These are phyloP conservation scores for Brachyistius frenatus DNA, from an alignment of 2,113 vertebrate genomes.

Conservation along the genomic window DNA sequence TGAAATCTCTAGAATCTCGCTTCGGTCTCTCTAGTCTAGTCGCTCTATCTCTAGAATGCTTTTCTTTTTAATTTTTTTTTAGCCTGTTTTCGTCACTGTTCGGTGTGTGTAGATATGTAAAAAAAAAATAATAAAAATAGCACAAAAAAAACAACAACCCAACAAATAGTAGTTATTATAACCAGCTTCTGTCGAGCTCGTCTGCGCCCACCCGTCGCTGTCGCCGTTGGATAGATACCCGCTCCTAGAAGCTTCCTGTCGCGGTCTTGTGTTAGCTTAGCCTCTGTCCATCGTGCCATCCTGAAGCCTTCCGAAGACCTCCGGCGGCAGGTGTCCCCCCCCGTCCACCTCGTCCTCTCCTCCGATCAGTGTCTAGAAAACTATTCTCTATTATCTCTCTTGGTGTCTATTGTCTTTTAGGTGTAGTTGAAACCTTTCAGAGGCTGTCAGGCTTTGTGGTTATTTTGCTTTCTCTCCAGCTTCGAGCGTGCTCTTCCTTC, in stretches of 20 bases:
- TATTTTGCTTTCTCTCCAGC: slow-evolving; percentile 4
- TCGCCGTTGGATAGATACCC: slow-evolving; percentile 57
- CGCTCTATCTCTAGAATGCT: slow-evolving; percentile 51
- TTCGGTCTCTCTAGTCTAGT: slow-evolving; percentile 45
- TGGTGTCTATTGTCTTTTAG: slow-evolving; percentile 66
- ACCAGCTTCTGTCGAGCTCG: slow-evolving; percentile 61
- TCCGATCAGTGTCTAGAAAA: slow-evolving; percentile 47
- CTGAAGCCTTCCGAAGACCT: slow-evolving; percentile 12
- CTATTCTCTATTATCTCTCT: slow-evolving; percentile 63
- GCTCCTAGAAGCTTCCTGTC: slow-evolving; percentile 62
- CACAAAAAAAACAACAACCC: too few species aligned
- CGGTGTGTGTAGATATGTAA: slow-evolving; percentile 70
- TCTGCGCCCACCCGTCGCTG: slow-evolving; percentile 48
- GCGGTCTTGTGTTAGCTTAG: slow-evolving; percentile 75
- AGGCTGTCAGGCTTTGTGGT: slow-evolving; percentile 51
- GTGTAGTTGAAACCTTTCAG: slow-evolving; percentile 50
- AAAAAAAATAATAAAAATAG: slow-evolving; percentile 1
- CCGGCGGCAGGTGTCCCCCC: slow-evolving; percentile 8
- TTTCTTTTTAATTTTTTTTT: slow-evolving; percentile 4
- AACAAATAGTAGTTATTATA: slow-evolving; percentile 9
- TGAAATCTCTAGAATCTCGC: slow-evolving; percentile 48
- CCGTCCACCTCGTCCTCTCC: slow-evolving; percentile 26
- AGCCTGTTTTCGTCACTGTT: slow-evolving; percentile 61
- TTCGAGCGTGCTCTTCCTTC: slow-evolving; percentile 14
- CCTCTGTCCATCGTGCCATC: slow-evolving; percentile 46